Evolutionary conservation across 2,797 vertebrate species (phyloP).

Genomic region (Sternotherus odoratus): DNA sequence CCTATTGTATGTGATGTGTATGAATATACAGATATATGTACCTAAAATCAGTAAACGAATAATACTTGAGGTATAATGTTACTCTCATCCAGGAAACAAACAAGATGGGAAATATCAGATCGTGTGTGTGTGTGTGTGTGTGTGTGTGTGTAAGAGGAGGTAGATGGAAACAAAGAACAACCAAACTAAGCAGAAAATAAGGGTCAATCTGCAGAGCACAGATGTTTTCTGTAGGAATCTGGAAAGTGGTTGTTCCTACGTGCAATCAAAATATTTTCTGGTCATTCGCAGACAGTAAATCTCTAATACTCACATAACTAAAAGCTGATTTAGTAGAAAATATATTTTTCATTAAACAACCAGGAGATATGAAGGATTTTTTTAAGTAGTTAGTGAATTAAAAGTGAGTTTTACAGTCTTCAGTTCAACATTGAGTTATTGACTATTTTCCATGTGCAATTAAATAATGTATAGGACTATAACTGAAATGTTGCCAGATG

Average conservation of each 20-base stretch:
- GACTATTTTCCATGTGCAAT: slow-evolving; percentile 29
- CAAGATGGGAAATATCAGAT: background rate
- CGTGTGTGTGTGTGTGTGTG: background rate
- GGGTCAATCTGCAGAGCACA: background rate
- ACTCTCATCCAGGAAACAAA: background rate
- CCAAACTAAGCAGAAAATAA: background rate
- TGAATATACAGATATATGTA: background rate
- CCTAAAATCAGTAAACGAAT: background rate
- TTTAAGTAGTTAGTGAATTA: background rate
- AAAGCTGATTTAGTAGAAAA: background rate
- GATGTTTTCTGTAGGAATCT: background rate
- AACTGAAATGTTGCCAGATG: slow-evolving; percentile 22
- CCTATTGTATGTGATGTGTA: background rate
- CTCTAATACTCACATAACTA: background rate
- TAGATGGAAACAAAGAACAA: background rate
- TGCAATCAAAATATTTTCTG: background rate
- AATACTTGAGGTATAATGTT: background rate
- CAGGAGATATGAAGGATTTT: background rate
- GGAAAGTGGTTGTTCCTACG: background rate
- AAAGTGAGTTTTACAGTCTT: slow-evolving; percentile 1
- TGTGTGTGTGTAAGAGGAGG: too few relatives aligned
- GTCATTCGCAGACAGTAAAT: background rate
- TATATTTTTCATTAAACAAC: background rate
- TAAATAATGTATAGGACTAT: slow-evolving; percentile 40
- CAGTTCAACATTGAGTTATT: slow-evolving; percentile 12